Percentiles rank a stretch among this genome's conserved stretches.
These are phyloP conservation scores for Octomys mimax DNA, from an alignment of 2,797 vertebrate genomes.

Conservation along the genomic window DNA sequence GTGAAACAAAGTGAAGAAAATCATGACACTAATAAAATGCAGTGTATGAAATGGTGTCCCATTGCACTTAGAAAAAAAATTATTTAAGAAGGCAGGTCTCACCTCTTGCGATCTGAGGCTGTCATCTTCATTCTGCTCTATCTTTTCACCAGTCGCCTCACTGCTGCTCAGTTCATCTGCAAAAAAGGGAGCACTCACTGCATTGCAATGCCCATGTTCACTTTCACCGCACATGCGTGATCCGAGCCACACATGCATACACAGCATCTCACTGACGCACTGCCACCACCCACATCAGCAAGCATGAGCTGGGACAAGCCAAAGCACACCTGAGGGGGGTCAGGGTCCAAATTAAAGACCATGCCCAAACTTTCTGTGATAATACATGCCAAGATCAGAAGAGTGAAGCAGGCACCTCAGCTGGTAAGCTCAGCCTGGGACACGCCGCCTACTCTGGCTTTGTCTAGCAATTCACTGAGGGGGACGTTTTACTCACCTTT, in stretches of 20 bases:
- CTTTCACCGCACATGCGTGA: too few relatives aligned
- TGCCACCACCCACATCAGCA: rapidly evolving
- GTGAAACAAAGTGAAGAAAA: slow-evolving; percentile 6
- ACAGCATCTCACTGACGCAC: too few relatives aligned
- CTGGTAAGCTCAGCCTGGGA: rapidly evolving
- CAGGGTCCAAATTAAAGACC: not conserved
- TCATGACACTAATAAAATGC: slow-evolving; percentile 40
- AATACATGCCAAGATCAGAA: rapidly evolving
- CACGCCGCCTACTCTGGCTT: rapidly evolving
- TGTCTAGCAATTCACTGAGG: rapidly evolving
- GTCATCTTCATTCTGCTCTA: slow-evolving; percentile 80
- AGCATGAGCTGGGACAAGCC: not conserved
- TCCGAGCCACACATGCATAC: rapidly evolving
- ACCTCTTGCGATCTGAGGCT: slow-evolving; percentile 86
- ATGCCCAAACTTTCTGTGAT: rapidly evolving
- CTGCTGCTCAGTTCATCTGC: slow-evolving; percentile 82
- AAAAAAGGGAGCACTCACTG: slow-evolving; percentile 4
- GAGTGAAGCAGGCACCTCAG: rapidly evolving
- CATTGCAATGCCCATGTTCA: not conserved
- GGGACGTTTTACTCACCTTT: slow-evolving; percentile 83
- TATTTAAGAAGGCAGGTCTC: not conserved
- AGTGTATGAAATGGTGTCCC: not conserved
- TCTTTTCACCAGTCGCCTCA: slow-evolving; percentile 81
- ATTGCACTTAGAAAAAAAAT: not conserved
- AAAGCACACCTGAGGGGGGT: not conserved